Evolutionary conservation across 2,888 invertebrate genomes (phyloP), one percentile per base, ranked within the genome.

Genomic region (Vanessa cardui): DNA sequence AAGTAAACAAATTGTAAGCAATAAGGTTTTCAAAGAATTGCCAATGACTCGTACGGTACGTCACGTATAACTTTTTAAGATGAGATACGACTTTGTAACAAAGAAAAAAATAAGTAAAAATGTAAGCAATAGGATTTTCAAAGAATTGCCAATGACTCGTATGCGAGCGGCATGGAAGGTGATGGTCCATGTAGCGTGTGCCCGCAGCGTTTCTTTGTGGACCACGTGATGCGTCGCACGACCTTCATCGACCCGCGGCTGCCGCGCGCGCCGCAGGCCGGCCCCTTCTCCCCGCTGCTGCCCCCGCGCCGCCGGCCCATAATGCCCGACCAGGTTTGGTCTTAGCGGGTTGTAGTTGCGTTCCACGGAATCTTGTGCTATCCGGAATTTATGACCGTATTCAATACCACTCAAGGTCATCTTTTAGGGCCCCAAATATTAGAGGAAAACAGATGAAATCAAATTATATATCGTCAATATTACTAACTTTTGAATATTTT

Each of bases 221-320:
- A 99, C 93, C 99, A 99, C 92, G 96, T 96, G 80, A 95, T 96
- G 89, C 96, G 98, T 75, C 96, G 96, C 75, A 99, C 99, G 2
- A 98, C 99, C 12, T 99, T 98, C 92, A 98, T 99, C 93, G 99
- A 99, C 93, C 99, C 99, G 20, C 95, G 99, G 58, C 94, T 99
- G 78, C 98, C 98, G n/a, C 95, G 96, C 44, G 97, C 97, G 82
- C 94, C 96, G 64, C 94, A 95, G 58, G 87, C 88, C 75, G 90
- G 89, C 0, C 90, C 87, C 50, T 92, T 89, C 88, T 89, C 90
- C 49, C 92, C 93, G 64, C 84, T 89, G 52, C 77, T 90, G 77
- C 86, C 90, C 63, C 84, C 81, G 54, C 84, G 94, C 1, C 81
- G 94, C 12, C 86, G 94, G 45, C 93, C 90, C 59, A 78, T 80